phyloP scores from a whole-genome alignment of 1,140 invertebrate species.

The Steinernema khuongi region DNA sequence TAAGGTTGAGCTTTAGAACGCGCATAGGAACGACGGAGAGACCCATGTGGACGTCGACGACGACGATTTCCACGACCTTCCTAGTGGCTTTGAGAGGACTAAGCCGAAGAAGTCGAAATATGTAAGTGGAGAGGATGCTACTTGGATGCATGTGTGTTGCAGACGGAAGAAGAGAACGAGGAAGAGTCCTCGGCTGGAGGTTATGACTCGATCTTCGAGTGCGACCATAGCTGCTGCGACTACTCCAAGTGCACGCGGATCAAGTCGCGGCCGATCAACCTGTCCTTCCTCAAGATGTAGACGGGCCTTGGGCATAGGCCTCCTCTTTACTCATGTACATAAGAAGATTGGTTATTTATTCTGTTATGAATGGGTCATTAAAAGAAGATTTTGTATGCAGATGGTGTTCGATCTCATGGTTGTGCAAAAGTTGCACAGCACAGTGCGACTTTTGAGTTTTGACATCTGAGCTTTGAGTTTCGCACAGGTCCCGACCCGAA shows the following conservation, averaged over 20 bases:
- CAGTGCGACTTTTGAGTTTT: too few relatives aligned
- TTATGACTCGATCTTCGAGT: background rate
- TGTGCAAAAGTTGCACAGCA: too few relatives aligned
- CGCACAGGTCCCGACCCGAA: too few relatives aligned
- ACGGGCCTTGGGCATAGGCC: too few relatives aligned
- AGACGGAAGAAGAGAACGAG: background rate
- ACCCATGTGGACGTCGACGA: background rate
- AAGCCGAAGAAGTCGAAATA: conserved; percentile 3
- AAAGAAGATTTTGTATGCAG: too few relatives aligned
- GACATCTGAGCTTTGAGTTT: too few relatives aligned
- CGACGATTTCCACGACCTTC: conserved; percentile 10
- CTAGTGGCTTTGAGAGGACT: background rate
- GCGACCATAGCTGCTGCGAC: conserved; percentile 10
- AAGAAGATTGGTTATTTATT: too few relatives aligned
- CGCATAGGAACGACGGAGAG: background rate
- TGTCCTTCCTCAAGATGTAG: background rate
- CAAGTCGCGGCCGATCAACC: background rate
- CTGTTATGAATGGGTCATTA: too few relatives aligned
- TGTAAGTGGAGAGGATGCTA: background rate
- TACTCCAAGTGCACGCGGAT: background rate
- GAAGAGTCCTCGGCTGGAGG: background rate
- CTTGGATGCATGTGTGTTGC: background rate
- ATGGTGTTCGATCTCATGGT: too few relatives aligned
- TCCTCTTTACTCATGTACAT: conserved; percentile 3
- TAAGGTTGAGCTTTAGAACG: background rate